These are phyloP conservation scores for Ochropacha duplaris DNA, from an alignment of 2,888 invertebrate genomes.

Conservation along the genomic window DNA sequence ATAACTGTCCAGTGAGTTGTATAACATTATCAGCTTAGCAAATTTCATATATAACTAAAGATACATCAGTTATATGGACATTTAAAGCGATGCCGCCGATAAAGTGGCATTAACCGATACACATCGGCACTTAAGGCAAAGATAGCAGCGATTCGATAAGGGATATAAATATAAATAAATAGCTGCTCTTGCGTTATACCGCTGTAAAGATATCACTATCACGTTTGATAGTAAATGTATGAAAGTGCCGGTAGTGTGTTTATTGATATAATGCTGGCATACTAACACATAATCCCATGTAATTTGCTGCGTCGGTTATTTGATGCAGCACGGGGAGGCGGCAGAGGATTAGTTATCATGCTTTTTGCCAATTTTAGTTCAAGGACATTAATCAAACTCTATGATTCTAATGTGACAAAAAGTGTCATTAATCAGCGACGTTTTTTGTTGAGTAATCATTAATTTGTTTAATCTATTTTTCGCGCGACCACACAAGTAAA, in stretches of 20 bases:
- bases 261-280: constrained; percentile 47
- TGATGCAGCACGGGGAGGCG: background rate
- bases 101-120: constrained; percentile 68
- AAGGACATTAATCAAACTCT: background rate
- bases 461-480: background rate
- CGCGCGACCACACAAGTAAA: constrained; percentile 7
- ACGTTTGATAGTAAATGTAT: constrained; percentile 41
- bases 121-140: constrained; percentile 71
- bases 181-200: constrained; percentile 59
- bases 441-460: background rate
- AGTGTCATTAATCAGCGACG: background rate
- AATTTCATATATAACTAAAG: constrained; percentile 53
- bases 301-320: constrained; percentile 24
- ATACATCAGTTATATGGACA: constrained; percentile 49
- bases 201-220: constrained; percentile 73
- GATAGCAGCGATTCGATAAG: constrained; percentile 62
- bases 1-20: background rate
- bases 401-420: background rate
- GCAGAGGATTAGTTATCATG: background rate
- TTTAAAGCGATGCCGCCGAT: constrained; percentile 66
- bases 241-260: constrained; percentile 51
- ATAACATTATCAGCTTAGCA: constrained; percentile 34
- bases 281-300: constrained; percentile 41
- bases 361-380: background rate
- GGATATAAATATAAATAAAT: constrained; percentile 76